Conservation (phyloP, 2,888 invertebrate genomes). For the Amphimallon solstitiale region DNA sequence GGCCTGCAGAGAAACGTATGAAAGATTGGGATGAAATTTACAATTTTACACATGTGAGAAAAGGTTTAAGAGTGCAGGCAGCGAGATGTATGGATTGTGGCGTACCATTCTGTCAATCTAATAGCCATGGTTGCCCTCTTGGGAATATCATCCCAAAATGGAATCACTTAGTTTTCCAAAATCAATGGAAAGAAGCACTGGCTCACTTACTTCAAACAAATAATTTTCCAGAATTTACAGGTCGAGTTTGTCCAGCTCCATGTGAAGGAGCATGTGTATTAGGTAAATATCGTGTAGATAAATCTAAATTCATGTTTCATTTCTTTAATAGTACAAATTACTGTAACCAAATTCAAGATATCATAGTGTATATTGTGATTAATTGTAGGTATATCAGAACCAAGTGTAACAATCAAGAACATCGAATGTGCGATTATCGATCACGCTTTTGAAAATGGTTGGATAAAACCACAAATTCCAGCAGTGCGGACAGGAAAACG, state of each 20-base stretch:
- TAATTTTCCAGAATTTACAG: slow-evolving; percentile 87
- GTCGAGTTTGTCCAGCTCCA: slow-evolving; percentile 92
- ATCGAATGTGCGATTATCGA: slow-evolving; percentile 99
- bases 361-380: background rate
- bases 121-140: slow-evolving; percentile 92
- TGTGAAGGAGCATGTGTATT: slow-evolving; percentile 99
- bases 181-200: slow-evolving; percentile 94
- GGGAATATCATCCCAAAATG: slow-evolving; percentile 99
- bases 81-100: slow-evolving; percentile 99
- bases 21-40: slow-evolving; percentile 99
- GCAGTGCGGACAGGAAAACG: slow-evolving; percentile 54
- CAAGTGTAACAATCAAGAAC: slow-evolving; percentile 98
- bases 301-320: background rate
- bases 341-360: background rate
- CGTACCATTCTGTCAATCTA: slow-evolving; percentile 96
- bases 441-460: slow-evolving; percentile 95
- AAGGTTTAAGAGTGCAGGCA: slow-evolving; percentile 90
- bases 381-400: slow-evolving; percentile 81
- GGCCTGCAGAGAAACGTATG: slow-evolving; percentile 83
- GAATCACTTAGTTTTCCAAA: slow-evolving; percentile 96
- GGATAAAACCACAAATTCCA: slow-evolving; percentile 81
- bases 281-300: slow-evolving; percentile 61
- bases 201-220: slow-evolving; percentile 95
- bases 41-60: slow-evolving; percentile 84
- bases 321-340: too few relatives aligned